Conservation (phyloP, 2,797 vertebrate species). For the Poecilia wingei region DNA sequence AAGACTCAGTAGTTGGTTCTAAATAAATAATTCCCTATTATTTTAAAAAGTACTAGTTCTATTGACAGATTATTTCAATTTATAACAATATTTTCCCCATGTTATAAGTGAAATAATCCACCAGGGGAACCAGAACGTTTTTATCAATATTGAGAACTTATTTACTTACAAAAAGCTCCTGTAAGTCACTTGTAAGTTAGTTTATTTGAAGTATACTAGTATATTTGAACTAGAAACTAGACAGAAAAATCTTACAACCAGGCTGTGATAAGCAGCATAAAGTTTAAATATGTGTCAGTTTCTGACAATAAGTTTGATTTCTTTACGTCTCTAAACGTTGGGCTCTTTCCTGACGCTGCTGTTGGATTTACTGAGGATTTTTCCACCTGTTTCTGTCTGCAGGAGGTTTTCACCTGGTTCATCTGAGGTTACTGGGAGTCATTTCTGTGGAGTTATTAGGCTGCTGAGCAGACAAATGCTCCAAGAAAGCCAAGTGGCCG, state of each 20-base stretch:
- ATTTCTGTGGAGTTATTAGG: neutral
- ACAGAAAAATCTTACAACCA: neutral
- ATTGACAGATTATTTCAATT: too few species aligned
- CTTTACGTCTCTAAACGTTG: neutral
- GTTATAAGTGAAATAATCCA: too few species aligned
- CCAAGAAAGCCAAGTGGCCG: neutral
- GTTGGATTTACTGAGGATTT: neutral
- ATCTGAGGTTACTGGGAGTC: neutral
- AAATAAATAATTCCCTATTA: too few species aligned
- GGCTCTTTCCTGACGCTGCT: neutral
- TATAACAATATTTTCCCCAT: too few species aligned
- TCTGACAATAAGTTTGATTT: neutral
- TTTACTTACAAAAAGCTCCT: too few species aligned
- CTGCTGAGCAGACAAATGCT: neutral
- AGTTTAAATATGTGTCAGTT: neutral
- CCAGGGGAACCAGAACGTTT: too few species aligned
- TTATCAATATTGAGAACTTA: too few species aligned
- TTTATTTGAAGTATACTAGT: too few species aligned
- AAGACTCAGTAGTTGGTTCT: too few species aligned
- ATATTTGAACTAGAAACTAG: too few species aligned
- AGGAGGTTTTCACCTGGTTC: neutral
- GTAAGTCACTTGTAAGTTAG: too few species aligned
- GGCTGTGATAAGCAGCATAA: neutral
- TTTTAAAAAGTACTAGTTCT: too few species aligned
- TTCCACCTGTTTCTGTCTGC: neutral